Percentiles rank a stretch among this genome's conserved stretches.
phyloP scores from a whole-genome alignment of 53 echinoderm and acorn worm species.

The Echinometra lucunter region DNA sequence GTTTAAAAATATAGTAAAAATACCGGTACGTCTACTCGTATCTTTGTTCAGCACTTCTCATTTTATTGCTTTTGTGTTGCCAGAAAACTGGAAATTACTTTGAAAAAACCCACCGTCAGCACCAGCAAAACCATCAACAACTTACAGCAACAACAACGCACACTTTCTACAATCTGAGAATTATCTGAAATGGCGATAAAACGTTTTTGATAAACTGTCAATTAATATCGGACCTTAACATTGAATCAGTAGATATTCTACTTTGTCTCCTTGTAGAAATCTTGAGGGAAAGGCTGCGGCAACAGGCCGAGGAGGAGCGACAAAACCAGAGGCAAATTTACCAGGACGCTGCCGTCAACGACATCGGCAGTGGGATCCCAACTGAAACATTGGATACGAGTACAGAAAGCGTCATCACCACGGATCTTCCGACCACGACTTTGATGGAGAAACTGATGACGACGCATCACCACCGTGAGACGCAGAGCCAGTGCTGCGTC shows the following conservation, averaged over 20 bases:
- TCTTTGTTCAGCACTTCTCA: too few species aligned
- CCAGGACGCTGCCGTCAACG: background rate
- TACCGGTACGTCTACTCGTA: too few species aligned
- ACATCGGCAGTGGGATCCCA: background rate
- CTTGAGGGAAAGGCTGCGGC: constrained; percentile 33
- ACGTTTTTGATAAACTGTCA: too few species aligned
- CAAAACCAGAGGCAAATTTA: background rate
- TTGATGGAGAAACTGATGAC: background rate
- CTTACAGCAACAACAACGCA: too few species aligned
- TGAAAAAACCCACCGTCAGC: too few species aligned
- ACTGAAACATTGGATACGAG: background rate
- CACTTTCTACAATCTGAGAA: too few species aligned
- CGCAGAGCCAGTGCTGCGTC: constrained; percentile 76
- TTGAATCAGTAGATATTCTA: background rate
- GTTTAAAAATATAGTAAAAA: too few species aligned
- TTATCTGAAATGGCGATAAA: too few species aligned
- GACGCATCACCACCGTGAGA: background rate
- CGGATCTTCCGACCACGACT: background rate
- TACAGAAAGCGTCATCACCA: background rate
- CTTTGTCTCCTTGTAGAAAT: constrained; percentile 1
- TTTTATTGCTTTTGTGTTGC: too few species aligned
- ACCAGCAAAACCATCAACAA: too few species aligned
- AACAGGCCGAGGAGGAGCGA: background rate
- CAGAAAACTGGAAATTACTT: too few species aligned
- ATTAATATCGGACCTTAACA: too few species aligned